Evolutionary conservation across 1,140 invertebrate species (phyloP).

Genomic region (Vanessa atalanta): DNA sequence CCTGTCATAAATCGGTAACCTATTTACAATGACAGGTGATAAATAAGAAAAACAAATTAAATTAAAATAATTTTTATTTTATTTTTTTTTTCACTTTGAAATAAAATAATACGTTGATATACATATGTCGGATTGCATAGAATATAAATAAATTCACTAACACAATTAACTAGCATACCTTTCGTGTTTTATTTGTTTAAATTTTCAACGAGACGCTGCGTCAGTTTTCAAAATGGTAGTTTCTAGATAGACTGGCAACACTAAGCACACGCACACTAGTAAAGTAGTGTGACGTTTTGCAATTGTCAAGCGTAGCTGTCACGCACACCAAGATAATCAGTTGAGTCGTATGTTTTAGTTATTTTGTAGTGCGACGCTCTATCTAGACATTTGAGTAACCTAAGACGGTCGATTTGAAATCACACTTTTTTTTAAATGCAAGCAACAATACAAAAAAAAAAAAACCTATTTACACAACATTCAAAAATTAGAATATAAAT

Average conservation of each 20-base stretch:
- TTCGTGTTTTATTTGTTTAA: neutral
- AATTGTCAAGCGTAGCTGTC: no score
- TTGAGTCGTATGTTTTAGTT: no score
- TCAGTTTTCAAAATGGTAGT: no score
- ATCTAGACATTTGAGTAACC: no score
- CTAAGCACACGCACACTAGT: no score
- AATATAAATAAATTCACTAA: constrained; percentile 31
- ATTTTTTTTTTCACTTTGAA: constrained; percentile 12
- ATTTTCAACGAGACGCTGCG: no score
- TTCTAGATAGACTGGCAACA: no score
- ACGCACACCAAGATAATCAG: no score
- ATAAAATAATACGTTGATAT: constrained; percentile 13
- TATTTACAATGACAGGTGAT: no score
- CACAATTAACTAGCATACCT: constrained; percentile 21
- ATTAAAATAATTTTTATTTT: constrained; percentile 23
- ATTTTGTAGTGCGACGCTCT: no score
- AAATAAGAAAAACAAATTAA: neutral
- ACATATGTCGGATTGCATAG: neutral
- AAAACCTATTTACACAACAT: constrained; percentile 52
- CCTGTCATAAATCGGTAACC: no score
- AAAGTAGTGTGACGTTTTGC: no score
- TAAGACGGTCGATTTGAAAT: constrained; percentile 48
- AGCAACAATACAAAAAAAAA: constrained; percentile 49
- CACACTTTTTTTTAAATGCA: constrained; percentile 71
- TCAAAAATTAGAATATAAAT: constrained; percentile 48